Conservation (phyloP, 53 echinoderm and acorn worm species). For the Echinarachnius parma region DNA sequence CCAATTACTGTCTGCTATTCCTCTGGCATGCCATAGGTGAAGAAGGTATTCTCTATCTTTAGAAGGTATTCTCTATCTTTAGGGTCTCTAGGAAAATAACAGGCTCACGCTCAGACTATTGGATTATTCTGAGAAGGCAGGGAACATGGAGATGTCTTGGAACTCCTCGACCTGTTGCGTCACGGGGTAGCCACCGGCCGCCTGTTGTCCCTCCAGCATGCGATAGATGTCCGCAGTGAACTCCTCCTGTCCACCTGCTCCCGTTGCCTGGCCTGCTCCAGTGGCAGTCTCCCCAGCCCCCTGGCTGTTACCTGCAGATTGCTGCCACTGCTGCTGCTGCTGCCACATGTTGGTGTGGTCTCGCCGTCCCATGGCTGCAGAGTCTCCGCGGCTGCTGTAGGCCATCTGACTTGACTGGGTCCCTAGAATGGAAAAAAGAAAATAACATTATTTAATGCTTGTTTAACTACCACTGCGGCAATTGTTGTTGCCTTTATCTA, state of each 20-base stretch:
- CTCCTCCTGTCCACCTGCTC: constrained; percentile 57
- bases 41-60: too few relatives aligned
- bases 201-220: constrained; percentile 92
- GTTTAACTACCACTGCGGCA: too few relatives aligned
- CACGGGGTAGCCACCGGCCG: constrained; percentile 56
- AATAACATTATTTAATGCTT: too few relatives aligned
- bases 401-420: constrained; percentile 51
- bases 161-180: constrained; percentile 84
- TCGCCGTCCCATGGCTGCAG: constrained; percentile 43
- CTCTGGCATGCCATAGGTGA: constrained; percentile 95
- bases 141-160: constrained; percentile 89
- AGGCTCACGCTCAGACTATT: too few relatives aligned
- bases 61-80: too few relatives aligned
- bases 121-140: constrained; percentile 93
- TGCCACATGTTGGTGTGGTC: constrained; percentile 73
- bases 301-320: constrained; percentile 31
- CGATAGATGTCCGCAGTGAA: constrained; percentile 90
- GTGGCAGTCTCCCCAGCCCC: constrained; percentile 26
- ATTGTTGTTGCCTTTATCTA: too few relatives aligned
- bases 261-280: constrained; percentile 18
- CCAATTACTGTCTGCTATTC: constrained; percentile 68
- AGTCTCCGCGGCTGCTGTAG: constrained; percentile 49
- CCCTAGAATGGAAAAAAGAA: constrained; percentile 28
- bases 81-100: too few relatives aligned
- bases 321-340: constrained; percentile 65